Evolutionary conservation across 2,113 vertebrate genomes (phyloP), one percentile per base, ranked within the genome.

Genomic region (Pithys albifrons): DNA sequence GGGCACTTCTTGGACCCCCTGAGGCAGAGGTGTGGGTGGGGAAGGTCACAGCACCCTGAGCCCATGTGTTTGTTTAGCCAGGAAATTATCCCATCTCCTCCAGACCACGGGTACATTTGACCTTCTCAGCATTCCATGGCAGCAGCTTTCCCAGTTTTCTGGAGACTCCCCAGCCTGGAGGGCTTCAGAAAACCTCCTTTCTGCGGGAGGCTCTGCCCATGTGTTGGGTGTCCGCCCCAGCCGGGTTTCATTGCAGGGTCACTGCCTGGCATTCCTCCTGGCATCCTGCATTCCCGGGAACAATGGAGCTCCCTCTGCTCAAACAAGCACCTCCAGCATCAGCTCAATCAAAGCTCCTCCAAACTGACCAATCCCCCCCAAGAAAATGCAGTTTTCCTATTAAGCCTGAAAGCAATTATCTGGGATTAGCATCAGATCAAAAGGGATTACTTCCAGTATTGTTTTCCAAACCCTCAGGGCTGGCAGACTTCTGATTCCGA

Each of bases 341-440:
- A 80, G 39, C 48, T 49, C 54, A 78, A 84, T 72, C 87, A 88
- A 76, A 49, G 73, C 49, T 71, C 49, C 91, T 97, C 94, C 93
- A 72, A 85, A 61, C 74, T 92, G 93, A 91, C 93, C 90, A 31
- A 66, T 71, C 39, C n/a, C n/a, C 31, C 22, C 64, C 52, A 57
- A 95, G 95, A 96, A 97, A 95, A 97, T 51, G 97, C 41, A 95
- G 96, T 96, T 96, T 97, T 96, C 96, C 95, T 75, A 90, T 88
- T 94, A 97, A 98, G 81, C 37, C 91, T 48, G 13, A 94, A 97
- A 97, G 97, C 98, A 98, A 98, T 98, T 98, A 98, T 97, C 93
- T 95, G n/a, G 96, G 97, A 98, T 98, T 98, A 98, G 94, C 88
- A 81, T 84, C 87, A 91, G 97, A 97, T 98, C 97, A 97, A 95